Percentiles rank a stretch among this genome's conserved stretches.
Conservation (phyloP, 2,113 vertebrate genomes). For the Solea senegalensis region DNA sequence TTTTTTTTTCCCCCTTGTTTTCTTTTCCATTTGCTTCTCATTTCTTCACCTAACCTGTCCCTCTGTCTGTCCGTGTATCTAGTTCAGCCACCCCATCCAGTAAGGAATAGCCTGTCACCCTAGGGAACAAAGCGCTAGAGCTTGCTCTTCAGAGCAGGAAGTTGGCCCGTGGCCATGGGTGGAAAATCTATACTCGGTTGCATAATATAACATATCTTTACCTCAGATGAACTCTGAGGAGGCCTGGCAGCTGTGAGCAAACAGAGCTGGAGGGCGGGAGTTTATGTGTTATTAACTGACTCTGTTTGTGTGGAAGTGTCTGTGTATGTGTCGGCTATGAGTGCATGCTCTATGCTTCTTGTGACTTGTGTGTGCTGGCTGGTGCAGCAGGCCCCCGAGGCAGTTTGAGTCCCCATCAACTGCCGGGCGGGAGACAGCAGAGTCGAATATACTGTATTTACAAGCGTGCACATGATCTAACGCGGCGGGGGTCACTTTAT, state of each 20-base stretch:
- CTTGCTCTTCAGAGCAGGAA: constrained; percentile 79
- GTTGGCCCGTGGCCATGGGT: constrained; percentile 77
- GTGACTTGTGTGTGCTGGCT: constrained; percentile 51
- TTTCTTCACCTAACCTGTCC: constrained; percentile 26
- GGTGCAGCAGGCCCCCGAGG: constrained; percentile 60
- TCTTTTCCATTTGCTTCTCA: background rate
- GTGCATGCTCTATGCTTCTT: constrained; percentile 57
- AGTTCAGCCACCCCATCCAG: constrained; percentile 41
- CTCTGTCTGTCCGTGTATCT: constrained; percentile 35
- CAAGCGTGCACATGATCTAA: too few species aligned
- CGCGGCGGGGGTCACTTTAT: too few species aligned
- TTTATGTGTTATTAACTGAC: constrained; percentile 68
- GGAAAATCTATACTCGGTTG: constrained; percentile 85
- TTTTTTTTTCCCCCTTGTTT: background rate
- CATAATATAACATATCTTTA: constrained; percentile 87
- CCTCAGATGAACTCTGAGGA: constrained; percentile 82
- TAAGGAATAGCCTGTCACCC: constrained; percentile 67
- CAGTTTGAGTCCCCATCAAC: constrained; percentile 55
- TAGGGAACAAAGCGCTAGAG: constrained; percentile 67
- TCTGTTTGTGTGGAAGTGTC: constrained; percentile 64
- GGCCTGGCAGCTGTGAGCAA: constrained; percentile 81
- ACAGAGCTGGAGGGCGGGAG: constrained; percentile 67
- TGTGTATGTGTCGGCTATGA: constrained; percentile 59
- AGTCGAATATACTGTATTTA: constrained; percentile 39
- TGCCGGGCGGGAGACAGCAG: constrained; percentile 40